phyloP scores from a whole-genome alignment of 2,888 invertebrate genomes.

The Sisyra terminalis region DNA sequence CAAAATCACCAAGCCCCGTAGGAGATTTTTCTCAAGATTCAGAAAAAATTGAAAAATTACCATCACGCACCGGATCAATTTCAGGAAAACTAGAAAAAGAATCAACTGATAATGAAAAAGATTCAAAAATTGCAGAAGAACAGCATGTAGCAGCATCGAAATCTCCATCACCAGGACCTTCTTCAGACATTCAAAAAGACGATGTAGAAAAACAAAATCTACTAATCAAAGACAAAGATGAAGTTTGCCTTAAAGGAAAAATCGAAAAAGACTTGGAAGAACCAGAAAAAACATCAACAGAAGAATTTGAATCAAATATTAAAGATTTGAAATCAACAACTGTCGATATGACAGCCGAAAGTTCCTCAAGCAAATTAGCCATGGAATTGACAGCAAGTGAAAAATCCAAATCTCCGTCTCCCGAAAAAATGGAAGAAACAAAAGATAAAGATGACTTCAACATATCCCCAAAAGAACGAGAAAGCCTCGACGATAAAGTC shows the following conservation, averaged over 20 bases:
- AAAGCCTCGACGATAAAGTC: neutral
- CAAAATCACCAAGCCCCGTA: neutral
- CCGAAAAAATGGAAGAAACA: neutral
- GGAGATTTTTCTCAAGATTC: neutral
- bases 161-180: too few relatives aligned
- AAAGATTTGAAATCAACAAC: too few relatives aligned
- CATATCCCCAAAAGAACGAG: constrained; percentile 16
- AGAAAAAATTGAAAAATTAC: neutral
- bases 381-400: neutral
- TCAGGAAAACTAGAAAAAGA: constrained; percentile 1
- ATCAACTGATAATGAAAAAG: neutral
- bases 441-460: neutral
- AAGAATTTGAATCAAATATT: constrained; percentile 1
- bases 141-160: neutral
- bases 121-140: neutral
- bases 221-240: constrained; percentile 22
- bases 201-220: too few relatives aligned
- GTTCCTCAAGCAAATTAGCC: constrained; percentile 2
- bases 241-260: constrained; percentile 21
- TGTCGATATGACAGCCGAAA: neutral
- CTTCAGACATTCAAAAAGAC: too few relatives aligned
- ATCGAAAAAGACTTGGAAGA: constrained; percentile 14
- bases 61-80: neutral
- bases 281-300: neutral
- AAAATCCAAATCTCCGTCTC: neutral